Evolutionary conservation across 1,140 invertebrate species (phyloP), one percentile per base, ranked within the genome.

Genomic region (Heliconius eleuchia): DNA sequence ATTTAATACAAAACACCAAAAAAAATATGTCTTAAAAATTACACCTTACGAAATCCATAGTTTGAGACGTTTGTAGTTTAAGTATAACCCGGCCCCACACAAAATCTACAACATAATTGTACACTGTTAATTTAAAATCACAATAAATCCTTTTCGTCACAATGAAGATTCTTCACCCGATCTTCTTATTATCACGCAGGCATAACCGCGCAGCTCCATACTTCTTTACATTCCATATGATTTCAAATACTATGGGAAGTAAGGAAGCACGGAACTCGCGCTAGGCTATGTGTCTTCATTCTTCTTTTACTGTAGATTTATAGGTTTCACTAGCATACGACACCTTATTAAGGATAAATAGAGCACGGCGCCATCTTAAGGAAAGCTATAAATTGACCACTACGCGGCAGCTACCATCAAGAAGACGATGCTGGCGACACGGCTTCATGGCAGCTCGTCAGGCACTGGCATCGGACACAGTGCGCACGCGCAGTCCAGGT

Each of bases 221-320:
- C 97, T 98, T 98, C 97, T 98, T 98, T 98, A 98, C 98, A 98
- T 98, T 98, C 98, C 98, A 98, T 98, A 98, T 92, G 96, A 92
- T 96, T 90, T 37, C 95, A 95, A 95, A 95, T 95, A 97, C 97
- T 98, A 98, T 98, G 97, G 97, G 97, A 98, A 97, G 97, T 97
- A 98, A 98, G 97, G 97, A 98, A 98, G 97, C 96, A 98, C 97
- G 97, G 97, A 97, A 97, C 96, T 96, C 95, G 95, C 96, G 96
- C 96, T 91, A 94, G 94, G 95, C 94, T 92, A 83, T 74, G 85
- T 85, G 39, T 91, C 86, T 90, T 90, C 88, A 77, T 78, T 91
- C 86, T 91, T 89, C 85, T 78, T 76, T 77, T 30, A 66, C 0
- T 66, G 60, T 66, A 30, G 60, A 3, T 5, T 66, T 18, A 27